Evolutionary conservation across 2,888 invertebrate species (phyloP).

Genomic region (Terebella lapidaria): DNA sequence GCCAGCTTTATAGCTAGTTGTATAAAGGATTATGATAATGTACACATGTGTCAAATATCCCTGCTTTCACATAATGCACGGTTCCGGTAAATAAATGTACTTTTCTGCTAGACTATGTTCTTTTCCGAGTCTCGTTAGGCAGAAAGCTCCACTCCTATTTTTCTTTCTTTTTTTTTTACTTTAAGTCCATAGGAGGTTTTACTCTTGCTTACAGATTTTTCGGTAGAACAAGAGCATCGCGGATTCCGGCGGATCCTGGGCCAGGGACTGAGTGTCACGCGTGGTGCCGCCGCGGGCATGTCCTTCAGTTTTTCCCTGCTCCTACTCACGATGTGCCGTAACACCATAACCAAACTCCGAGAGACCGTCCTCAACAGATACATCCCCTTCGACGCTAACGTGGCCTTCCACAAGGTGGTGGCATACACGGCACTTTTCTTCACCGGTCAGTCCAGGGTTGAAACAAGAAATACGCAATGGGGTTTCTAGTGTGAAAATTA

Average conservation of each 20-base stretch:
- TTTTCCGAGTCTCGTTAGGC: too few species aligned
- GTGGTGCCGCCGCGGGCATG: conserved; percentile 63
- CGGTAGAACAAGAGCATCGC: conserved; percentile 60
- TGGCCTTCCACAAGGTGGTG: conserved; percentile 62
- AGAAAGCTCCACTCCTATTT: too few species aligned
- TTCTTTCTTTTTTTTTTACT: too few species aligned
- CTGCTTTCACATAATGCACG: too few species aligned
- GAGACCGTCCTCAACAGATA: conserved; percentile 60
- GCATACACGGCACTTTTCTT: conserved; percentile 60
- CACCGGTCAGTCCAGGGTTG: conserved; percentile 52
- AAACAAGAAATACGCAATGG: background rate
- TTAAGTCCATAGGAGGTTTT: too few species aligned
- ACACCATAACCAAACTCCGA: conserved; percentile 59
- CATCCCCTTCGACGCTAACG: conserved; percentile 62
- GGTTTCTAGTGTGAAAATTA: background rate
- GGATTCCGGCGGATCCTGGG: conserved; percentile 62
- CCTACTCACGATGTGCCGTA: conserved; percentile 62
- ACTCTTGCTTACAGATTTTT: conserved; percentile 10
- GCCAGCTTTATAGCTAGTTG: too few species aligned
- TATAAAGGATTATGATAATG: too few species aligned
- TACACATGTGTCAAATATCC: too few species aligned
- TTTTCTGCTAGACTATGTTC: too few species aligned
- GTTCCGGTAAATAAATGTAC: too few species aligned
- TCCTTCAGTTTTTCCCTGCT: conserved; percentile 62
- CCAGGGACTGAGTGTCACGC: conserved; percentile 60